Evolutionary conservation across 2,797 vertebrate species (phyloP).

Genomic region (Borostomias antarcticus): DNA sequence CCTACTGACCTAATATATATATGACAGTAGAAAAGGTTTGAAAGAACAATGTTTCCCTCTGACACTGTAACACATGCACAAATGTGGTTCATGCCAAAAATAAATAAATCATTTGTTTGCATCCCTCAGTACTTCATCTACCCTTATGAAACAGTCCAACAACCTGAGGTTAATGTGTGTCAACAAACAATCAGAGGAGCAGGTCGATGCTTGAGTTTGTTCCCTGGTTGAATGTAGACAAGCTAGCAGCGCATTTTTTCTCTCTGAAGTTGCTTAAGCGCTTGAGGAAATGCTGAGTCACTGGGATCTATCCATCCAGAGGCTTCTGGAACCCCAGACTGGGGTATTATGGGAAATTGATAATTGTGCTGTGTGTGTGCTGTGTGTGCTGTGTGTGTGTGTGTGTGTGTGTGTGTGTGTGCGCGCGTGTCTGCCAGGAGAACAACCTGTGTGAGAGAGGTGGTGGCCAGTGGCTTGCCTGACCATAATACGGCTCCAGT

Average conservation of each 20-base stretch:
- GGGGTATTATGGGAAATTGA: conserved; percentile 39
- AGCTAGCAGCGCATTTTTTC: conserved; percentile 9
- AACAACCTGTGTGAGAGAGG: conserved; percentile 47
- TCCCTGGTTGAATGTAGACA: background rate
- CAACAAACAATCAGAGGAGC: background rate
- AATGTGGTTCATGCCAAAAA: too few species aligned
- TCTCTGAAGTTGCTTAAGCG: background rate
- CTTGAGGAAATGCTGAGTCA: conserved; percentile 53
- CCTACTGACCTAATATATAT: background rate
- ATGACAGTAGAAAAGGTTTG: conserved; percentile 4
- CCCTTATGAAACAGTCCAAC: too few species aligned
- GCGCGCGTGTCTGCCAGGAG: conserved; percentile 42
- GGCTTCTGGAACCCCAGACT: conserved; percentile 36
- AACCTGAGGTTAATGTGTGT: background rate
- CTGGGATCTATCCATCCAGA: conserved; percentile 13
- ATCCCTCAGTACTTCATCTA: too few species aligned
- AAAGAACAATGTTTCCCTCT: background rate
- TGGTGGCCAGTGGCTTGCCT: conserved; percentile 46
- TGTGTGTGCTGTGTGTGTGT: too few species aligned
- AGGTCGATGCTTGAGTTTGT: background rate
- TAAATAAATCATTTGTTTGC: too few species aligned
- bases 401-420: too few species aligned
- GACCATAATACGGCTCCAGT: conserved; percentile 60
- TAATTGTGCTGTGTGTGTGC: conserved; percentile 44
- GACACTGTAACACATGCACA: background rate